Evolutionary conservation across 2,113 vertebrate genomes (phyloP).

Genomic region (Sebastes fasciatus): DNA sequence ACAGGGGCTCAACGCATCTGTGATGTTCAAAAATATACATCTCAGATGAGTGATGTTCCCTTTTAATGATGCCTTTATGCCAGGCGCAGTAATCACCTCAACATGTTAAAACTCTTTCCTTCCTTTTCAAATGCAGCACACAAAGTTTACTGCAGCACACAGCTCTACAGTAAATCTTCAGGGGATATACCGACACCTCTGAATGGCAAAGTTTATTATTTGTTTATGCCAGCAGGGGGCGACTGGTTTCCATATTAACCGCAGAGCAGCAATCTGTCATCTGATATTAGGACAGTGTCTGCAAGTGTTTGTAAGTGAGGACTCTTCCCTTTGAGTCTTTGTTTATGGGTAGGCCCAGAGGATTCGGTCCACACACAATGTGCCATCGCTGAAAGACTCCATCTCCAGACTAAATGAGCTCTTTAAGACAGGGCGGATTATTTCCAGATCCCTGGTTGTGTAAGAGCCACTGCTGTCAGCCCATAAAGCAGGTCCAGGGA

Average conservation of each 20-base stretch:
- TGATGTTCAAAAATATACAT: constrained; percentile 19
- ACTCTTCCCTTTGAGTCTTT: constrained; percentile 63
- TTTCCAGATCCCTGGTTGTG: constrained; percentile 83
- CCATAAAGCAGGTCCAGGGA: constrained; percentile 80
- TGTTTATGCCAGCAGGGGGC: constrained; percentile 69
- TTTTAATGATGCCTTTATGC: constrained; percentile 10
- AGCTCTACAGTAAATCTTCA: neutral
- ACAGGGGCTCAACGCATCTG: neutral
- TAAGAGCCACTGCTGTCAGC: constrained; percentile 81
- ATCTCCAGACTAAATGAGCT: constrained; percentile 80
- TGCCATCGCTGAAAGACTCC: constrained; percentile 72
- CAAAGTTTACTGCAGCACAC: neutral
- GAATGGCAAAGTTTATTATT: constrained; percentile 40
- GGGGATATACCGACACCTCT: neutral
- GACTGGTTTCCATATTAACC: constrained; percentile 55
- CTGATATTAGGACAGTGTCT: constrained; percentile 55
- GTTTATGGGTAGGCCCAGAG: constrained; percentile 71
- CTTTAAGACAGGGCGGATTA: constrained; percentile 82
- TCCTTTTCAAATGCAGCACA: constrained; percentile 16
- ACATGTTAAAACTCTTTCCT: constrained; percentile 25
- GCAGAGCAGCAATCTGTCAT: constrained; percentile 61
- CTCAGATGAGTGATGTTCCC: constrained; percentile 18
- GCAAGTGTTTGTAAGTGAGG: constrained; percentile 59
- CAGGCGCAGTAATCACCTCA: constrained; percentile 25
- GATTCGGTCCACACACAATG: constrained; percentile 51